These are phyloP conservation scores for Epirrhoe tristata DNA, from an alignment of 2,888 invertebrate species.

Conservation along the genomic window DNA sequence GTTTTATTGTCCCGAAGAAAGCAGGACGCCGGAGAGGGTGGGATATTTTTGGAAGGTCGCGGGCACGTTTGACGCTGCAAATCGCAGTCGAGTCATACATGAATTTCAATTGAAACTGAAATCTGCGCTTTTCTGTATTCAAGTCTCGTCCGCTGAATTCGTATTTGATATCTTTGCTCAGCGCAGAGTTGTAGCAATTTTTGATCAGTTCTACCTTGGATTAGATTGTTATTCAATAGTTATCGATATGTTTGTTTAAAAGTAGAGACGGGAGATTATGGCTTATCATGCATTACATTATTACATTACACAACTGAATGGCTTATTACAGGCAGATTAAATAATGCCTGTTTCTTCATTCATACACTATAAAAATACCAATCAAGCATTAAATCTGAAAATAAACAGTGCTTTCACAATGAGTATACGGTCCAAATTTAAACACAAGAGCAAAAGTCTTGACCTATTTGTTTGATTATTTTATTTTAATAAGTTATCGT, in stretches of 20 bases:
- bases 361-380: conserved; percentile 41
- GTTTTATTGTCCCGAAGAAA: conserved; percentile 65
- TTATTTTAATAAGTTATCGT: conserved; percentile 15
- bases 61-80: conserved; percentile 44
- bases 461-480: conserved; percentile 55
- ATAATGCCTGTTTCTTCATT: conserved; percentile 31
- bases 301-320: conserved; percentile 9
- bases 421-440: conserved; percentile 52
- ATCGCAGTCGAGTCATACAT: conserved; percentile 37
- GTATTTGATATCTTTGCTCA: conserved; percentile 23
- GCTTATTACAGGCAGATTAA: conserved; percentile 15
- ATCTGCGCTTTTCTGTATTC: conserved; percentile 43
- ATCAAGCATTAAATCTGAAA: conserved; percentile 45
- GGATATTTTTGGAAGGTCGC: conserved; percentile 72
- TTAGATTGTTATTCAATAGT: conserved; percentile 1
- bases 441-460: conserved; percentile 56
- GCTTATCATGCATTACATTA: too few relatives aligned
- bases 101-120: conserved; percentile 44
- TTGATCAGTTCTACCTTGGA: neutral
- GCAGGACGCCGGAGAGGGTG: conserved; percentile 47
- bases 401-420: conserved; percentile 50
- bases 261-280: neutral
- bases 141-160: conserved; percentile 14
- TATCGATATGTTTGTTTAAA: conserved; percentile 2
- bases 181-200: conserved; percentile 14